Percentiles rank a stretch among this genome's conserved stretches.
Evolutionary conservation across 2,797 vertebrate genomes (phyloP).

Genomic region (Diplodus sargus): DNA sequence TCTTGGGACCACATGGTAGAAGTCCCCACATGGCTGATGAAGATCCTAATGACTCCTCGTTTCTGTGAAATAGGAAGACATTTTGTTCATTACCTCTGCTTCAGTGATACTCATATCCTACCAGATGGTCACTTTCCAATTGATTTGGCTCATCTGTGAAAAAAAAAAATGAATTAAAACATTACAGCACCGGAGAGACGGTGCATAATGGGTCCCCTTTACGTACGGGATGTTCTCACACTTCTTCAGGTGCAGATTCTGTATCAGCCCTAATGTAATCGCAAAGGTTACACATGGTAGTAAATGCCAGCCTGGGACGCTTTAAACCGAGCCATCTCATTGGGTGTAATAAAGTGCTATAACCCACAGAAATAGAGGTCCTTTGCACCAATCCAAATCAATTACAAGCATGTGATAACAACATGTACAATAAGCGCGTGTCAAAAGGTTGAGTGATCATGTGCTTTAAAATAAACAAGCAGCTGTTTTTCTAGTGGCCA

Average conservation of each 20-base stretch:
- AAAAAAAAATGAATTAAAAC: slow-evolving; percentile 84
- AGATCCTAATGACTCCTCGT: slow-evolving; percentile 81
- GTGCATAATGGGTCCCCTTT: slow-evolving; percentile 83
- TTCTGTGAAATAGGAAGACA: slow-evolving; percentile 82
- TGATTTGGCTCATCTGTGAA: slow-evolving; percentile 88
- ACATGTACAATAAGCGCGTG: slow-evolving; percentile 42
- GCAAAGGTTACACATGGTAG: slow-evolving; percentile 86
- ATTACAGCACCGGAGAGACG: slow-evolving; percentile 87
- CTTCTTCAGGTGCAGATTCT: slow-evolving; percentile 80
- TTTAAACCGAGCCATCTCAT: slow-evolving; percentile 83
- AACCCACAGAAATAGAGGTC: slow-evolving; percentile 70
- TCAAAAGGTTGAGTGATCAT: slow-evolving; percentile 52
- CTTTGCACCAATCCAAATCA: slow-evolving; percentile 59
- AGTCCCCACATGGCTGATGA: slow-evolving; percentile 71
- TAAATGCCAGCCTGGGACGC: slow-evolving; percentile 84
- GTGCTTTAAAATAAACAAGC: slow-evolving; percentile 21
- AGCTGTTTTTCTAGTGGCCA: slow-evolving; percentile 52
- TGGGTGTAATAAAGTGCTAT: slow-evolving; percentile 71
- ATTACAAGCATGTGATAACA: slow-evolving; percentile 59
- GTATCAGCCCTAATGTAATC: slow-evolving; percentile 84
- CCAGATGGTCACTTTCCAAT: slow-evolving; percentile 94
- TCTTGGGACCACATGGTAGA: slow-evolving; percentile 44
- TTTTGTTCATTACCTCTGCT: slow-evolving; percentile 89
- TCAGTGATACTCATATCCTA: slow-evolving; percentile 83
- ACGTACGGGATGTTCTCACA: slow-evolving; percentile 80